Evolutionary conservation across 92 coral and sea anemone species (phyloP).

Genomic region (Epizoanthus scotinus): DNA sequence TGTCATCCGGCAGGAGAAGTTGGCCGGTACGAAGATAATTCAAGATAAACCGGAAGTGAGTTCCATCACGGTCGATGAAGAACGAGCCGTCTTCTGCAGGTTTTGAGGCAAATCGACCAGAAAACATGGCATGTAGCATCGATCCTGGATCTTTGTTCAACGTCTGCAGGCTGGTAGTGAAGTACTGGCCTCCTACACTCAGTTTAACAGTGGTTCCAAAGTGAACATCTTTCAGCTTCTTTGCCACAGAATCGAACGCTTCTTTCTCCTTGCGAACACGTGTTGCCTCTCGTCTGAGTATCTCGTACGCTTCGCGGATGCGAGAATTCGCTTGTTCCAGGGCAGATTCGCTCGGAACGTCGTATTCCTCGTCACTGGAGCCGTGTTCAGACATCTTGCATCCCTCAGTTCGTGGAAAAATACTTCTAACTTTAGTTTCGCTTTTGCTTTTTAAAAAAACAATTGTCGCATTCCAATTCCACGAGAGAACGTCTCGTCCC

Average conservation of each 20-base stretch:
- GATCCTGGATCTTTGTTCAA: conserved; percentile 70
- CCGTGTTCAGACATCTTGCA: not conserved
- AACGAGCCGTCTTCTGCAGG: conserved; percentile 75
- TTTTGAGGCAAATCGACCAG: conserved; percentile 72
- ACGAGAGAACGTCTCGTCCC: too few relatives aligned
- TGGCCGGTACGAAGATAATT: conserved; percentile 68
- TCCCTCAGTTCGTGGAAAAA: too few relatives aligned
- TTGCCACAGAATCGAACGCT: conserved; percentile 66
- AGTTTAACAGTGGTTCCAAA: conserved; percentile 59
- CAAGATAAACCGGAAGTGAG: conserved; percentile 65
- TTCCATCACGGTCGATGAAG: conserved; percentile 82
- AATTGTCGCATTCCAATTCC: too few relatives aligned
- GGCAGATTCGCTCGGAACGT: not conserved
- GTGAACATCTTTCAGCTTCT: conserved; percentile 63
- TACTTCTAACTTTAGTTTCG: too few relatives aligned
- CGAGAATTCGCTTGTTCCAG: not conserved
- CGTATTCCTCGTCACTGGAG: not conserved
- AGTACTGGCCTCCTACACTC: conserved; percentile 74
- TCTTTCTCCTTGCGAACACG: conserved; percentile 44
- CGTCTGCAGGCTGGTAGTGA: conserved; percentile 65
- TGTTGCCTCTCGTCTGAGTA: conserved; percentile 18
- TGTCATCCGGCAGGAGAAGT: conserved; percentile 61
- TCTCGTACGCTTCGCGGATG: conserved; percentile 6
- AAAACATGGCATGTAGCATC: conserved; percentile 81
- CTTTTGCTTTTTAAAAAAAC: too few relatives aligned